Percentiles rank a stretch among this genome's conserved stretches.
phyloP scores from a whole-genome alignment of 2,113 vertebrate genomes.

The Cololabis saira region DNA sequence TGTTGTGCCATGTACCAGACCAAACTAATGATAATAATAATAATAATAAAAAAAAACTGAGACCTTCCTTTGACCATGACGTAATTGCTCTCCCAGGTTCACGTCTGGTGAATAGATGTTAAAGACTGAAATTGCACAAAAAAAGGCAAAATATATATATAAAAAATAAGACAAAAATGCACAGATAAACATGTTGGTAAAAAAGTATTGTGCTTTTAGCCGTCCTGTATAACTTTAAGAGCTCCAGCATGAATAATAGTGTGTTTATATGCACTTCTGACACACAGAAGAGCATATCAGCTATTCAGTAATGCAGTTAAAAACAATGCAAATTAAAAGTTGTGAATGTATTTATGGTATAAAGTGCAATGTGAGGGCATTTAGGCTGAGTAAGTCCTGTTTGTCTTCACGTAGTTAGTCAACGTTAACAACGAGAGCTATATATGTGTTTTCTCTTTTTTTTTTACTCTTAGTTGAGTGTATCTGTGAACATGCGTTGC shows the following conservation, averaged over 20 bases:
- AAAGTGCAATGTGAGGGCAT: slow-evolving; percentile 76
- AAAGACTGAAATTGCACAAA: slow-evolving; percentile 20
- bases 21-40: slow-evolving; percentile 11
- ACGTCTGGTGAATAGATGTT: slow-evolving; percentile 19
- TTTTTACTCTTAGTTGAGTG: slow-evolving; percentile 31
- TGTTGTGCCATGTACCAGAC: slow-evolving; percentile 51
- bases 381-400: slow-evolving; percentile 44
- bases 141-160: slow-evolving; percentile 3
- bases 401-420: slow-evolving; percentile 39
- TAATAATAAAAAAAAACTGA: slow-evolving; percentile 17
- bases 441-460: not conserved
- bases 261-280: slow-evolving; percentile 57
- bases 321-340: slow-evolving; percentile 40
- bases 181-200: slow-evolving; percentile 64
- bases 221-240: slow-evolving; percentile 62
- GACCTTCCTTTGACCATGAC: not conserved
- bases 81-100: slow-evolving; percentile 29
- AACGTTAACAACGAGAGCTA: slow-evolving; percentile 25
- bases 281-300: slow-evolving; percentile 32
- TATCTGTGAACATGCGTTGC: slow-evolving; percentile 24
- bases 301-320: slow-evolving; percentile 26
- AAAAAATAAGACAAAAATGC: slow-evolving; percentile 16
- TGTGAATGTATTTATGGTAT: slow-evolving; percentile 46
- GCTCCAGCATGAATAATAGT: slow-evolving; percentile 45
- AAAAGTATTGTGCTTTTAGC: slow-evolving; percentile 79